Evolutionary conservation across 2,888 invertebrate species (phyloP).

Genomic region (Vanessa cardui): DNA sequence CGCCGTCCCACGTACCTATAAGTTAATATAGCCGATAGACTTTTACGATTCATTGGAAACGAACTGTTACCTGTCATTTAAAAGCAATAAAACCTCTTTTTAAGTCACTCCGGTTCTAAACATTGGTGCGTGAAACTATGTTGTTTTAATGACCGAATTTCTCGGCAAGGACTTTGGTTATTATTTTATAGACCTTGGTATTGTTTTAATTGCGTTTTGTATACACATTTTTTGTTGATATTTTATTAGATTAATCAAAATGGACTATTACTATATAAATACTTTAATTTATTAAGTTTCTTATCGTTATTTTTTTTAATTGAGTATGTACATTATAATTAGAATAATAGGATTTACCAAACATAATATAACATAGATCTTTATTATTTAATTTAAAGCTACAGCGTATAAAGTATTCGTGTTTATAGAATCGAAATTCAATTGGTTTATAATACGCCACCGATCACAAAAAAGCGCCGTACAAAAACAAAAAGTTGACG

Average conservation of each 20-base stretch:
- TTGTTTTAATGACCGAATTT: slow-evolving; percentile 68
- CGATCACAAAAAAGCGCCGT: neutral
- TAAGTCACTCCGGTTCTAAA: slow-evolving; percentile 59
- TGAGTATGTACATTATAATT: no score
- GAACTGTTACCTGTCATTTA: slow-evolving; percentile 73
- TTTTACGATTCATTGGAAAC: slow-evolving; percentile 47
- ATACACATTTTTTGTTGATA: slow-evolving; percentile 8
- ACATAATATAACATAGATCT: no score
- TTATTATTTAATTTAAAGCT: no score
- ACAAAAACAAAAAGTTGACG: slow-evolving; percentile 4
- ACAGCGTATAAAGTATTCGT: no score
- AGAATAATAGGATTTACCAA: no score
- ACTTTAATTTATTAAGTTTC: neutral
- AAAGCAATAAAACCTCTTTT: slow-evolving; percentile 74
- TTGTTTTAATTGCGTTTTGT: slow-evolving; percentile 9
- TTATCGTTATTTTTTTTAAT: no score
- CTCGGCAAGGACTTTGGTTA: slow-evolving; percentile 46
- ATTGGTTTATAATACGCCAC: neutral
- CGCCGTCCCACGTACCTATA: slow-evolving; percentile 33
- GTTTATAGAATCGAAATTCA: neutral
- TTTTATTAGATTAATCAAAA: neutral
- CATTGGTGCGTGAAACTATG: slow-evolving; percentile 73
- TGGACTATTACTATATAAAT: neutral
- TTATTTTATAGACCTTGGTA: slow-evolving; percentile 26
- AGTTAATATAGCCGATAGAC: slow-evolving; percentile 36